Evolutionary conservation across 2,113 vertebrate species (phyloP).

Genomic region (Helogale parvula): DNA sequence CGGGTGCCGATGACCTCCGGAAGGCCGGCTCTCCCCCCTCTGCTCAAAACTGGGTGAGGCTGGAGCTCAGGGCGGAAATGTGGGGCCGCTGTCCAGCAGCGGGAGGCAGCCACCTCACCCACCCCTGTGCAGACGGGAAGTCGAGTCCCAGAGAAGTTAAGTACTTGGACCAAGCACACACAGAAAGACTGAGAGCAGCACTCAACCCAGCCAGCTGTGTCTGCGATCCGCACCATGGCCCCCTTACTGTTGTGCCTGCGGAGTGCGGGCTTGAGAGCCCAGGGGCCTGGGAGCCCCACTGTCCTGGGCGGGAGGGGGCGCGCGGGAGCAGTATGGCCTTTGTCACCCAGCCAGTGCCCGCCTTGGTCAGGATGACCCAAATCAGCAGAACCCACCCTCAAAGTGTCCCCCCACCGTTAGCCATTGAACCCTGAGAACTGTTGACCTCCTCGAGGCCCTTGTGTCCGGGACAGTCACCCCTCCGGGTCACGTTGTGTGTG

Average conservation of each 20-base stretch:
- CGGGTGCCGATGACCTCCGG: background rate
- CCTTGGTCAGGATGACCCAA: background rate
- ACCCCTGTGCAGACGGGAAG: background rate
- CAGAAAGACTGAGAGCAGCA: background rate
- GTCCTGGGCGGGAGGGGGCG: background rate
- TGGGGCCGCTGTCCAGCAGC: accelerated
- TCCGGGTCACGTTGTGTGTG: background rate
- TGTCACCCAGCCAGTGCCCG: background rate
- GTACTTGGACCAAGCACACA: background rate
- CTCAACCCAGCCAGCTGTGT: background rate
- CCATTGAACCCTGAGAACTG: background rate
- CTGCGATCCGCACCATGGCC: background rate
- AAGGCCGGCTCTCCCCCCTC: background rate
- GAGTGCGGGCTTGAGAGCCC: background rate
- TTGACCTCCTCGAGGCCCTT: background rate
- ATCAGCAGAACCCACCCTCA: background rate
- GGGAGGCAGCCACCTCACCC: background rate
- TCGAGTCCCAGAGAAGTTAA: background rate
- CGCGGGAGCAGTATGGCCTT: background rate
- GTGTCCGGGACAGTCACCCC: background rate
- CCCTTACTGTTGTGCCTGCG: accelerated
- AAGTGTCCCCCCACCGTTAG: no score
- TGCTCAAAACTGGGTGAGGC: background rate
- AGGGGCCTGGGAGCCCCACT: background rate
- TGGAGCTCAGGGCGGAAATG: background rate